Conservation (phyloP, 2,113 vertebrate genomes). For the Marcusenius ussheri region DNA sequence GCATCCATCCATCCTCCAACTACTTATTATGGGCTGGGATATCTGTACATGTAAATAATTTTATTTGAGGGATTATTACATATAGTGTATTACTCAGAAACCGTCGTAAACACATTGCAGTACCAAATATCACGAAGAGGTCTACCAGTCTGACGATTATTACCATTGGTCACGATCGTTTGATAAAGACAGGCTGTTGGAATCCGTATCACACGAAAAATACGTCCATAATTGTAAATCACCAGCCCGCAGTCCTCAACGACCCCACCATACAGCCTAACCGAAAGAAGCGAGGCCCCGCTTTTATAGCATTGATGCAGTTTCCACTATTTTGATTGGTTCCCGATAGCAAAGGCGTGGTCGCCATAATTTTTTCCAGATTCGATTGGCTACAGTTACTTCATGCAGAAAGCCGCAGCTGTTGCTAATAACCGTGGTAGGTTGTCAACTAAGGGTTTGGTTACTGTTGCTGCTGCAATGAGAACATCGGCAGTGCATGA, state of each 20-base stretch:
- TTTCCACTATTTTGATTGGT: slow-evolving; percentile 42
- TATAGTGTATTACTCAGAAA: not conserved
- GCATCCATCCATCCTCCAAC: not conserved
- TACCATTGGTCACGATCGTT: not conserved
- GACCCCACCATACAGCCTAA: not conserved
- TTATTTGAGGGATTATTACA: not conserved
- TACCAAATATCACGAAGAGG: not conserved
- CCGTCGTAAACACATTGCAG: not conserved
- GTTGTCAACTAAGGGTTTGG: slow-evolving; percentile 51
- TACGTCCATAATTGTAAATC: not conserved
- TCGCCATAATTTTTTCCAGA: not conserved
- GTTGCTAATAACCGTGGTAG: slow-evolving; percentile 54
- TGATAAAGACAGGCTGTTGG: not conserved
- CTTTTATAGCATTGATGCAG: slow-evolving; percentile 12
- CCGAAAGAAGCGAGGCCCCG: slow-evolving; percentile 40
- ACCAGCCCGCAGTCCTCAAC: not conserved
- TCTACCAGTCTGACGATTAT: not conserved
- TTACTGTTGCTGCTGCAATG: slow-evolving; percentile 58
- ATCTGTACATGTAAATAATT: not conserved
- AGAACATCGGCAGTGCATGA: slow-evolving; percentile 50
- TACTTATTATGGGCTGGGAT: not conserved
- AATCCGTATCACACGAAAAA: not conserved
- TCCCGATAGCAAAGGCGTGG: slow-evolving; percentile 26
- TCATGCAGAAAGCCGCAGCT: slow-evolving; percentile 40
- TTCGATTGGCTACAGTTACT: slow-evolving; percentile 44